Evolutionary conservation across 2,113 vertebrate species (phyloP), one percentile per base, ranked within the genome.

Genomic region (Ciconia maguari): DNA sequence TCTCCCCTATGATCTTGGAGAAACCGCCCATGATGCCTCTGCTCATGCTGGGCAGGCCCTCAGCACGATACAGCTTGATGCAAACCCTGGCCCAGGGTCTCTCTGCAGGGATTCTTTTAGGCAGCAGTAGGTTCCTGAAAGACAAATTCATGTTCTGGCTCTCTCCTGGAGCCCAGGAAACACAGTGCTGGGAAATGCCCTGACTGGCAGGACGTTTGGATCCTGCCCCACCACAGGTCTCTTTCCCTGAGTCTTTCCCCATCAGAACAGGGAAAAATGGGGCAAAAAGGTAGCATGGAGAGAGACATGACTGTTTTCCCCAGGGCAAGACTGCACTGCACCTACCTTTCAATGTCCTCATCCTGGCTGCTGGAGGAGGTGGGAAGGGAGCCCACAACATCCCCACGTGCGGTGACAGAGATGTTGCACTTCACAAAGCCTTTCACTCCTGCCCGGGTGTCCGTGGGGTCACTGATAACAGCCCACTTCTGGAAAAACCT

Each of bases 401-500:
- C 99, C 19, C 99, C 99, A 0, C 98, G 99, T 70, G 98, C 98
- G 29, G 98, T 95, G 78, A 99, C 94, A 2, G 98, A 98, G 82
- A 99, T 87, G 61, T 96, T 99, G 90, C 99, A 98, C 97, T 99
- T 99, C 76, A 99, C 98, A 48, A 98, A 99, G 74, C 99, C 99
- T 89, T 99, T 99, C 89, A 99, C 96, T 1, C 99, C 99, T 3
- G 99, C 98, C 60, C 96, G 97, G 19, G 99, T 99, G 95, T 99
- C 99, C 0, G 69, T 98, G 6, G 99, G 98, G 92, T 99, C 99
- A 9, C 98, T 99, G 87, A 99, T 98, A 16, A 99, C 99, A 60
- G 99, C 99, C 99, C 99, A 99, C 89, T 99, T 99, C 94, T 99
- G 99, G 94, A 99, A 99, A 97, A 99, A 99, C 27, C 98, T 98